Base-by-base conservation (phyloP, 2,113 vertebrate species). In the Potamarius usumacintae region DNA sequence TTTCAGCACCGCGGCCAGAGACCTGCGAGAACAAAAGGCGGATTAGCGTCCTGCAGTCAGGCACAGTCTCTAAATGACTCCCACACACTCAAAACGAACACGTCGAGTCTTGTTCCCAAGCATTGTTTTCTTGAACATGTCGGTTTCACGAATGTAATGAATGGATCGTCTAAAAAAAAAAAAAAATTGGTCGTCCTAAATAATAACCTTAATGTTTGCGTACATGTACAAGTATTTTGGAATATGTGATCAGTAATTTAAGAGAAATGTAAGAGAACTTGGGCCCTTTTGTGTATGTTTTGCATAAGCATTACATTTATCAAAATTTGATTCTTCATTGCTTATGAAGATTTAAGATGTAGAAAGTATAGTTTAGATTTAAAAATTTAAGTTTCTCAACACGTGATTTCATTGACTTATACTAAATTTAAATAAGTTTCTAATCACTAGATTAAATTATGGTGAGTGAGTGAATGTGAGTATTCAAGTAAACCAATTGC, bases 1-100 rank as follows among this genome's bases (percentile, higher is more conserved):
- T 94, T 95, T 95, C 94, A 96, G 95, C 86, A 96, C 95, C 95
- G 86, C 77, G 95, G 95, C 82, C 94, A 96, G 95, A 91, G 92
- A 94, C 84, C 92, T 89, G 85, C 86, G 89, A 96, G 95, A 96
- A 95, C 95, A 96, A 95, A 96, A 95, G 94, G 94, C 93, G 93
- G 94, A 96, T 95, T 95, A 94, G 91, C 91, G 62, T 92, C 90
- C 65, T 92, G 93, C 93, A 93, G 91, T 94, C 92, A 94, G 95
- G 94, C 92, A 93, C 87, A 86, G 90, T 93, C 91, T 80, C 27
- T 65, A 12, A 79, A 67, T 53, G 92, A 89, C 62, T 4, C 0
- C 0, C 20, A 1, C 25, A 6, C 0, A 12, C 0, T 0, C 87
- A 91, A 92, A 92, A 91, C 91, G 92, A 92, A 90, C n/a, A 67